Conservation (phyloP, 1,140 invertebrate species). For the Rhyacophila brunnea region DNA sequence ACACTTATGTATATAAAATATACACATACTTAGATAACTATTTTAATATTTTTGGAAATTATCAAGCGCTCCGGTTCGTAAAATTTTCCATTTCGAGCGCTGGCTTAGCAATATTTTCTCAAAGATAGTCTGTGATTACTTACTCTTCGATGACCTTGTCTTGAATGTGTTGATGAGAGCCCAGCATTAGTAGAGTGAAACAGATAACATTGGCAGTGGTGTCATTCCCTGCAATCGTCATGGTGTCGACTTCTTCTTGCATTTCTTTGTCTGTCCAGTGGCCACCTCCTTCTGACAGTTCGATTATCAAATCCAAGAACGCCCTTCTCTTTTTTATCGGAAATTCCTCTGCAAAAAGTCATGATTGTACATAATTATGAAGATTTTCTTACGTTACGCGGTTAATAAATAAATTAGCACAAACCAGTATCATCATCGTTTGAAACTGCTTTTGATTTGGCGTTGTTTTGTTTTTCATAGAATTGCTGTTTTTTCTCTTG, state of each 20-base stretch:
- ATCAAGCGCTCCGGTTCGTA: too few relatives aligned
- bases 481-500: slow-evolving; percentile 1
- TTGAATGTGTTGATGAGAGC: slow-evolving; percentile 61
- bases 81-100: too few relatives aligned
- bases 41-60: too few relatives aligned
- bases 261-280: slow-evolving; percentile 57
- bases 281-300: slow-evolving; percentile 39
- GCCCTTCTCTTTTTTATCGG: slow-evolving; percentile 39
- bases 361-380: too few relatives aligned
- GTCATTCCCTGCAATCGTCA: slow-evolving; percentile 75
- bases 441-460: not conserved
- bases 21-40: too few relatives aligned
- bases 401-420: too few relatives aligned
- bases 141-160: slow-evolving; percentile 47
- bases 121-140: too few relatives aligned
- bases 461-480: not conserved
- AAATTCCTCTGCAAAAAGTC: not conserved
- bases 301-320: slow-evolving; percentile 64
- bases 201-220: slow-evolving; percentile 65
- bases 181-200: slow-evolving; percentile 62
- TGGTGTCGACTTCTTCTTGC: slow-evolving; percentile 73
- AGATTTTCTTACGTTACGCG: too few relatives aligned
- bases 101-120: too few relatives aligned
- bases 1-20: too few relatives aligned
- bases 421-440: too few relatives aligned